Evolutionary conservation across 2,113 vertebrate species (phyloP), one percentile per base, ranked within the genome.

Genomic region (Mystacornis crossleyi): DNA sequence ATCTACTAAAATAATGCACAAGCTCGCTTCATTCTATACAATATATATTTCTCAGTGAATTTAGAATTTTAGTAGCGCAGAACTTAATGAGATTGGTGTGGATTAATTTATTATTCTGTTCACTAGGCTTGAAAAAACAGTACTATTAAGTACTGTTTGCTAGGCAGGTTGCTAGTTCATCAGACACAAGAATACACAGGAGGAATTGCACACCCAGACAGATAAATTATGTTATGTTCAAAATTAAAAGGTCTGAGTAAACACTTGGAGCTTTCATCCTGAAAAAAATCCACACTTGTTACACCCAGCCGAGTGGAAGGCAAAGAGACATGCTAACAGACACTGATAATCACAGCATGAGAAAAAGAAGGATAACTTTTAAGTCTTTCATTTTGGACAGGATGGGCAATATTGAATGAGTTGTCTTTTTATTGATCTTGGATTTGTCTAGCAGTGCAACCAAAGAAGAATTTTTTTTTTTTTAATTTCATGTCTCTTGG

Each of bases 381-480:
- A 69, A 25, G 11, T 43, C 18, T 73, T 60, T 62, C 2, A 4
- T 60, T 91, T 36, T 1, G 0, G 1, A 36, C 13, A n/a, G 8
- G 2, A 9, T 24, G 1, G 24, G 4, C 6, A 64, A 47, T 74
- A 58, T 10, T 9, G 8, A 71, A 36, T 58, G 6, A 25, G 4
- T 55, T 75, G 18, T 29, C 5, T 64, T 60, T 80, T 84, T 79
- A 23, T 33, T 77, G 58, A 47, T 25, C 9, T 36, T 71, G 14
- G 6, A 15, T 84, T 89, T 84, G 3, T 65, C 18, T 79, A 60
- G 12, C 24, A 67, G 33, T 40, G 21, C 40, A 74, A 81, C 14
- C 15, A 25, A 43, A 15, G 14, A 86, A 45, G 12, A 45, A 20
- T 81, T 81, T 67, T 64, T 38, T 74, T 81, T 81, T 67, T 64